phyloP scores from a whole-genome alignment of 2,888 invertebrate species.

The Andricus curvator region DNA sequence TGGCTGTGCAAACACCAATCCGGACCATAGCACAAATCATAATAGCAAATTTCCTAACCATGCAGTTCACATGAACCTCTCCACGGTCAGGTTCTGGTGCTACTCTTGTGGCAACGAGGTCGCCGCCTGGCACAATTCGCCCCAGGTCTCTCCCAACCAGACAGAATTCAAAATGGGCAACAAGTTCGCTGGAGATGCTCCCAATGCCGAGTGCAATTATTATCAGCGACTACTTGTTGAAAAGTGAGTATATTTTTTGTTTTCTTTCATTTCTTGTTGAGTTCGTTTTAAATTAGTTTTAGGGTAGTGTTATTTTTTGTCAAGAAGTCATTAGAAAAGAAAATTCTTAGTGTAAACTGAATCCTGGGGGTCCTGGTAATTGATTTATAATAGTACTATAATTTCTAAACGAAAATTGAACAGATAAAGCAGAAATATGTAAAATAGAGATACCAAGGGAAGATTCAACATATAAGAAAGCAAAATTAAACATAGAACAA shows the following conservation, averaged over 20 bases:
- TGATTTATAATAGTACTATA: background rate
- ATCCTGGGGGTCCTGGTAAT: background rate
- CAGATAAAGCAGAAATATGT: background rate
- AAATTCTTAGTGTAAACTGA: background rate
- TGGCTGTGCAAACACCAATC: conserved; percentile 90
- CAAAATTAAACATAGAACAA: background rate
- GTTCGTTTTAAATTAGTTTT: background rate
- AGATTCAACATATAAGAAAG: no score
- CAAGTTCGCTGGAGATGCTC: conserved; percentile 67
- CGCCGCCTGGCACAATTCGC: conserved; percentile 63
- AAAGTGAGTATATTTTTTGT: conserved; percentile 44
- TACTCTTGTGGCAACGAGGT: conserved; percentile 92
- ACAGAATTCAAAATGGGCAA: conserved; percentile 64
- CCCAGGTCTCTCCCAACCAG: conserved; percentile 66
- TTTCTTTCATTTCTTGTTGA: background rate
- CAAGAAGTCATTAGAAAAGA: background rate
- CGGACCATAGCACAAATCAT: conserved; percentile 91
- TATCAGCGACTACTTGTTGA: conserved; percentile 40
- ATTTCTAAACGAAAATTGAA: background rate
- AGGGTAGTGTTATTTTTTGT: background rate
- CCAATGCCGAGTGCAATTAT: conserved; percentile 63
- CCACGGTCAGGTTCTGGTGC: conserved; percentile 93
- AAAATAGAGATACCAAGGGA: no score
- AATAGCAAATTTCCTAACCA: conserved; percentile 86
- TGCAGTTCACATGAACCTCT: conserved; percentile 91